Base-by-base conservation (phyloP, 2,797 vertebrate genomes). In the Enteromius thamalakanensis region DNA sequence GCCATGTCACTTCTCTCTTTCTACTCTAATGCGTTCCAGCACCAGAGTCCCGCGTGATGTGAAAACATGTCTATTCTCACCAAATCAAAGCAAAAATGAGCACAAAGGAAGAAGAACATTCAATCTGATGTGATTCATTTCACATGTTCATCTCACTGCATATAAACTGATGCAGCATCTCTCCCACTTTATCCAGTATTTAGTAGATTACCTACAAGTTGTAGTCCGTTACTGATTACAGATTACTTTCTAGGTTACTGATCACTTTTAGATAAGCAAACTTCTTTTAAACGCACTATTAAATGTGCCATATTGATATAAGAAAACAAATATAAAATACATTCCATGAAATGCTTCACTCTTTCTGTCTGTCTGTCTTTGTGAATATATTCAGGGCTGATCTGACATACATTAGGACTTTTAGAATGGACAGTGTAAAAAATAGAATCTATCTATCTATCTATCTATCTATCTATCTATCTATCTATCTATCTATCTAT, bases 51-150 rank as follows among this genome's bases (percentile, higher is more conserved):
- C 71, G 89, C 86, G 86, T 90, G 89, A 90, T 88, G 87, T 87
- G 86, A 93, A 93, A 93, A 92, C 89, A 91, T 91, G 92, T 91
- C 90, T 87, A 88, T 89, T 89, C 90, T 92, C 84, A 81, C 91
- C 91, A 92, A 93, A 94, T 93, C 91, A 90, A 90, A 86, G 84
- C 49, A 82, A 78, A 87, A 84, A 90, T 89, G 87, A 84, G 3
- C 80, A 82, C 88, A 88, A 82, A 67, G 82, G 86, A 80, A 77
- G 29, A 91, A 80, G 90, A 69, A 87, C 91, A 90, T 92, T 84
- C 92, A 93, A 93, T 93, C 91, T 91, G 87, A 80, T 87, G 92
- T 90, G 93, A 93, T 94, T 94, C 93, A 92, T 92, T 91, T 92
- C 87, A 79, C 87, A 90, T 86, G 89, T 89, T 85, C 86, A 83